Percentiles rank a stretch among this genome's conserved stretches.
Conservation (phyloP, 37 sponge, comb jelly and placozoan species). For the Amphimedon queenslandica region DNA sequence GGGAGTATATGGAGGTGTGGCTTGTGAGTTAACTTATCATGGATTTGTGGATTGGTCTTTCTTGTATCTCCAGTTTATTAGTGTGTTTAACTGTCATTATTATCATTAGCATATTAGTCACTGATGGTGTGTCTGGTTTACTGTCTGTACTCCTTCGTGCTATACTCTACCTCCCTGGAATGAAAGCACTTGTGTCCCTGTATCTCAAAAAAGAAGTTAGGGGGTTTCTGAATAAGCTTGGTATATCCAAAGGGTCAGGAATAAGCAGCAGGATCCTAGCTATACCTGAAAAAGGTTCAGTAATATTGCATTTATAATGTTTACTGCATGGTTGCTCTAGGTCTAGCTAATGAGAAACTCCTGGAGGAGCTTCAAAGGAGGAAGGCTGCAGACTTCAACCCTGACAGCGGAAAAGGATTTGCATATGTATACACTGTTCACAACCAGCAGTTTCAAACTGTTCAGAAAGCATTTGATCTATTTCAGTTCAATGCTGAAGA, state of each 20-base stretch:
- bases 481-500: constrained; percentile 34
- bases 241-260: not conserved
- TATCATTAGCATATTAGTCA: too few species aligned
- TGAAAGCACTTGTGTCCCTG: constrained; percentile 10
- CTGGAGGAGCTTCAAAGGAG: constrained; percentile 39
- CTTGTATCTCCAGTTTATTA: too few species aligned
- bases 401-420: constrained; percentile 64
- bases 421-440: constrained; percentile 69
- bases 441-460: constrained; percentile 14
- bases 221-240: constrained; percentile 32
- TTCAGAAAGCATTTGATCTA: constrained; percentile 38
- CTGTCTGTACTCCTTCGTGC: not conserved
- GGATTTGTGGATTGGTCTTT: too few species aligned
- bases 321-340: constrained; percentile 11
- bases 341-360: constrained; percentile 33
- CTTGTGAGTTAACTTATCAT: too few species aligned
- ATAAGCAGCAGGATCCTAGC: not conserved
- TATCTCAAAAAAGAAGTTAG: constrained; percentile 37
- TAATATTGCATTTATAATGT: not conserved
- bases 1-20: too few species aligned
- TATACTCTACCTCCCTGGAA: constrained; percentile 25
- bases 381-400: constrained; percentile 57
- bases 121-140: too few species aligned
- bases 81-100: too few species aligned
- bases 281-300: constrained; percentile 47